Evolutionary conservation across 2,797 vertebrate species (phyloP).

Genomic region (Jordanella pulchra): DNA sequence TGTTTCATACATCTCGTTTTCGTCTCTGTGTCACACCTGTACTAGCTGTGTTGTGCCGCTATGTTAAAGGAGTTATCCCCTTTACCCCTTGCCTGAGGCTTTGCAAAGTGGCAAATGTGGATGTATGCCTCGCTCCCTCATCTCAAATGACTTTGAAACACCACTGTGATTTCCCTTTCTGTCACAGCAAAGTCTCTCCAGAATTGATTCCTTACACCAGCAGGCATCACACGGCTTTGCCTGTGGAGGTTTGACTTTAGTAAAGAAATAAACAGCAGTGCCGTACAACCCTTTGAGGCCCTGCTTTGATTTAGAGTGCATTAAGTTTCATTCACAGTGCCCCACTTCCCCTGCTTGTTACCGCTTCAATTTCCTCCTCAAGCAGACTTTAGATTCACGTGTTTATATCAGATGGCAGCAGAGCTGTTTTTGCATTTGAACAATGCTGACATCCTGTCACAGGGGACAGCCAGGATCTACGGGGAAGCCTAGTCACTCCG

Average conservation of each 20-base stretch:
- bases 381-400: conserved; percentile 60
- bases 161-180: conserved; percentile 73
- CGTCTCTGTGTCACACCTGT: neutral
- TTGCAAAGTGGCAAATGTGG: conserved; percentile 63
- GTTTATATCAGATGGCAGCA: conserved; percentile 67
- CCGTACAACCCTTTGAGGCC: conserved; percentile 66
- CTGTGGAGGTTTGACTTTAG: conserved; percentile 71
- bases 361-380: conserved; percentile 69
- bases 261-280: conserved; percentile 71
- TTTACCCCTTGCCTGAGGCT: conserved; percentile 45
- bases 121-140: conserved; percentile 63
- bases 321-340: conserved; percentile 71
- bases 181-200: conserved; percentile 72
- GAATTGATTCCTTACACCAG: conserved; percentile 72
- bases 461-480: conserved; percentile 44
- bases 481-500: conserved; percentile 30
- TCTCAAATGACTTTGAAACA: conserved; percentile 71
- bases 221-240: conserved; percentile 67
- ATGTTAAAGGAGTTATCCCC: conserved; percentile 29
- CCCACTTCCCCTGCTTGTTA: conserved; percentile 60
- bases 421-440: conserved; percentile 66
- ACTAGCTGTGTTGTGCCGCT: neutral
- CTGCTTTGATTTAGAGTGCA: conserved; percentile 72
- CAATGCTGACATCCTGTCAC: conserved; percentile 72
- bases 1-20: conserved; percentile 12